Evolutionary conservation across 2,797 vertebrate genomes (phyloP), one percentile per base, ranked within the genome.

Genomic region (Phoxinus dragarum): DNA sequence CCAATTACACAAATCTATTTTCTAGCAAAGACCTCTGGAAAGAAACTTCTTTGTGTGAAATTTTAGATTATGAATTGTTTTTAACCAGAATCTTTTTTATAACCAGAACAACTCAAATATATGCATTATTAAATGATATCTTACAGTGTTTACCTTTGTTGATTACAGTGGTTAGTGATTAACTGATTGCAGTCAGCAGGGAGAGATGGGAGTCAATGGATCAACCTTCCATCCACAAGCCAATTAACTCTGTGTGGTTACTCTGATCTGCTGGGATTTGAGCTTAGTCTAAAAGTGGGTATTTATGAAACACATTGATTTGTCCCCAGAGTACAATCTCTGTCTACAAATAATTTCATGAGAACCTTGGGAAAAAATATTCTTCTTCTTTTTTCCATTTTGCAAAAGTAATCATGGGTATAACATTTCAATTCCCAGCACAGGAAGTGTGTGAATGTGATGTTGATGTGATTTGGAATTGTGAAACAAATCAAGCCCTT

Each of bases 211-310:
- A 85, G 44, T 73, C 54, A 80, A 66, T 73, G 52, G 54, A 80
- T 85, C 54, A 85, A 49, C 76, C 56, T 64, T 47, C 40, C 19
- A 61, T 56, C 59, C 85, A 82, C 59, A 71, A 82, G 84, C 64
- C 66, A 87, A 73, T 89, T 81, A 86, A 81, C 81, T 11, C 42
- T 8, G 49, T 38, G 38, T 61, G 61, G 82, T 80, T 59, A 47
- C 61, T 72, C 36, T 14, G 68, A 83, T 82, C 69, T 80, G 73
- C 49, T 19, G 47, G 34, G 81, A 73, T 68, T 69, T 75, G 69
- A 67, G 64, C 36, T 42, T 76, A 84, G 59, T 49, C 69, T 59
- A 66, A 75, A 88, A 54, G 79, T 77, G 54, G 64, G n/a, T 69
- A 66, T 83, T 77, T 78, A 66, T 82, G 77, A 80, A 86, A 73